These are phyloP conservation scores for Schizaphis graminum DNA, from an alignment of 2,888 invertebrate species.

Conservation along the genomic window DNA sequence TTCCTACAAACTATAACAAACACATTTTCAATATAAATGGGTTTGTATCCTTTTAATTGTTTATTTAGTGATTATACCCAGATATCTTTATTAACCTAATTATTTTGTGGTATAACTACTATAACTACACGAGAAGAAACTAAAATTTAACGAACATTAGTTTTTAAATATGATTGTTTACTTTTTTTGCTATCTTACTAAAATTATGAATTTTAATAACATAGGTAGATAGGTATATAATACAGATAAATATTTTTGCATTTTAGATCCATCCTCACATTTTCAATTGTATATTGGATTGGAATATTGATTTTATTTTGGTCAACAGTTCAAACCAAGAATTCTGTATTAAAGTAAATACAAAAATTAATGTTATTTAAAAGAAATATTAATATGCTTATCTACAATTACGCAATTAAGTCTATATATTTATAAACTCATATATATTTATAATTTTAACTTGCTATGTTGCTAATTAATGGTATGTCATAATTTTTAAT, in stretches of 20 bases:
- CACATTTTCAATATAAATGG: background rate
- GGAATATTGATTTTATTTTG: constrained; percentile 49
- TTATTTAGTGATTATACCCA: background rate
- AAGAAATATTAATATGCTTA: constrained; percentile 8
- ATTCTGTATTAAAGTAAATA: constrained; percentile 20
- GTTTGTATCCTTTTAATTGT: background rate
- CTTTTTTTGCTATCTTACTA: too few species aligned
- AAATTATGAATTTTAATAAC: background rate
- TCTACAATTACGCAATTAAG: background rate
- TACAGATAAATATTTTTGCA: background rate
- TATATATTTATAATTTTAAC: background rate
- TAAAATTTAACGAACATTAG: background rate
- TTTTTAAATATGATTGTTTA: too few species aligned
- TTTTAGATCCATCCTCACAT: constrained; percentile 51
- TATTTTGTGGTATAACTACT: background rate
- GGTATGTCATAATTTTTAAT: background rate
- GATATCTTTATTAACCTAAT: background rate
- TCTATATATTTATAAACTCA: background rate
- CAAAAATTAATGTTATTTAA: background rate
- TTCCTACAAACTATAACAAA: background rate
- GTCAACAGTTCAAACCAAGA: background rate
- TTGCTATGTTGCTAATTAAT: background rate
- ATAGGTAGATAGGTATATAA: background rate
- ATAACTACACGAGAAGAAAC: background rate
- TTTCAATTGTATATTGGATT: constrained; percentile 41